These are phyloP conservation scores for Microcebus lehilahytsara DNA, from an alignment of 2,113 vertebrate species.

Conservation along the genomic window DNA sequence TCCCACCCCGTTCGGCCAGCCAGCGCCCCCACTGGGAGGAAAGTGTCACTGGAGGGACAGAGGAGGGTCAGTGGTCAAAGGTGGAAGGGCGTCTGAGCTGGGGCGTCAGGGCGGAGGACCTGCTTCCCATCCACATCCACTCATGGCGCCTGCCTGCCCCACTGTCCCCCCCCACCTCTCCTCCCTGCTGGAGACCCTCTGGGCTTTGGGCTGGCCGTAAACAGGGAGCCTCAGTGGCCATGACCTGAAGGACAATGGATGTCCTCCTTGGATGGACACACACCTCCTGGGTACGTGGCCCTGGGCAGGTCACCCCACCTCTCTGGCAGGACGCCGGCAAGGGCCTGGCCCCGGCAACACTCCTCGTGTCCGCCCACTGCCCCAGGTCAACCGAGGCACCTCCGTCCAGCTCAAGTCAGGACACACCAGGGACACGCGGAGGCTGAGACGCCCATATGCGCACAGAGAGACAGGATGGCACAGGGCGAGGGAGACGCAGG, in stretches of 20 bases:
- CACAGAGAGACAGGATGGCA: background rate
- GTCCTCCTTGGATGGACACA: rapidly evolving
- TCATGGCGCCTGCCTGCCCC: rapidly evolving
- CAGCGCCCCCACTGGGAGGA: no score
- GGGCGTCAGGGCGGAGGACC: background rate
- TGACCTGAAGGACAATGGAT: background rate
- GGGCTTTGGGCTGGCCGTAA: no score
- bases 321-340: rapidly evolving
- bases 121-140: rapidly evolving
- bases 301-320: background rate
- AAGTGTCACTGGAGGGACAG: rapidly evolving
- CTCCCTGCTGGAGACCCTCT: background rate
- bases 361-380: background rate
- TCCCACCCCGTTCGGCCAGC: background rate
- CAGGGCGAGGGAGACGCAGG: background rate
- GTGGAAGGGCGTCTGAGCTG: rapidly evolving
- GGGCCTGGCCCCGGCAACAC: rapidly evolving
- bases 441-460: background rate
- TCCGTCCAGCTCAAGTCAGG: background rate
- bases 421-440: background rate
- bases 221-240: background rate
- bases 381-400: background rate
- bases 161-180: rapidly evolving
- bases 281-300: background rate
- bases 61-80: background rate